These are phyloP conservation scores for Macquaria australasica DNA, from an alignment of 2,113 vertebrate species.

Conservation along the genomic window DNA sequence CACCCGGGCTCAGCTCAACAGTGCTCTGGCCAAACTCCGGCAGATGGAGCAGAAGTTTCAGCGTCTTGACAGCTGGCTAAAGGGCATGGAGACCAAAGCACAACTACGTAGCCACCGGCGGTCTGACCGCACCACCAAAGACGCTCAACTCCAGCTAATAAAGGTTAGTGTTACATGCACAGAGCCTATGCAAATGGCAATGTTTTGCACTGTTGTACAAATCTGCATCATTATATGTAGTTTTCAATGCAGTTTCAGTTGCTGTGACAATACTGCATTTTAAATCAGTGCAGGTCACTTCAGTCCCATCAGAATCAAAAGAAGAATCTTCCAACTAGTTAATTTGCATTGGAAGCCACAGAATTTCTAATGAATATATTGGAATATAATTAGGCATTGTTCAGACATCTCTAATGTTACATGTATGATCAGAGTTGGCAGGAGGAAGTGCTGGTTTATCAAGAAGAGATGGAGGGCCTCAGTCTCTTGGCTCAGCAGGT, in stretches of 20 bases:
- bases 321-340: neutral
- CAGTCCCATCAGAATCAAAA: neutral
- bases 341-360: constrained; percentile 1
- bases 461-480: constrained; percentile 94
- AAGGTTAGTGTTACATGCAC: constrained; percentile 84
- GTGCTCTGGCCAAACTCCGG: constrained; percentile 88
- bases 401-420: neutral
- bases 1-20: constrained; percentile 88
- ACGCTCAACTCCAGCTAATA: constrained; percentile 90
- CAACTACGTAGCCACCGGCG: constrained; percentile 84
- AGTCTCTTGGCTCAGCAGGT: constrained; percentile 93
- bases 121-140: constrained; percentile 89
- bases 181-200: neutral
- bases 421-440: constrained; percentile 89
- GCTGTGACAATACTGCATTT: neutral
- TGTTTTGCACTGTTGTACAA: neutral
- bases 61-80: constrained; percentile 91
- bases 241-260: neutral
- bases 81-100: constrained; percentile 88
- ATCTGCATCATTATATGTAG: neutral
- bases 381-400: neutral
- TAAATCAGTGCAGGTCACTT: neutral
- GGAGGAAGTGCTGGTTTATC: constrained; percentile 90
- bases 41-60: constrained; percentile 93
- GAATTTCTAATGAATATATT: neutral